Evolutionary conservation across 2,888 invertebrate species (phyloP).

Genomic region (Mongoloraphidia duomilia): DNA sequence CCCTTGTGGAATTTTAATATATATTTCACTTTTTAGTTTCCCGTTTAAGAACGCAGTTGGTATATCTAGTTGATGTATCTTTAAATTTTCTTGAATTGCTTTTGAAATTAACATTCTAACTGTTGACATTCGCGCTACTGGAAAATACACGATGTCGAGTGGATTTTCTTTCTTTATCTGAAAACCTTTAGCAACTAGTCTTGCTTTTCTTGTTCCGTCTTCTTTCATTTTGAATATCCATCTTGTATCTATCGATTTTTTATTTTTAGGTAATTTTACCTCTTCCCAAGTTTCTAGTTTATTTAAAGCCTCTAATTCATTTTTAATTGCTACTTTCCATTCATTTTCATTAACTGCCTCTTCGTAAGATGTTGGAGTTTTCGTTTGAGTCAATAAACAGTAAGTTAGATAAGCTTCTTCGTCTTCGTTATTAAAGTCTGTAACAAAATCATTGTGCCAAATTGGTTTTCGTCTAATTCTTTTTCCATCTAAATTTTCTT

Average conservation of each 20-base stretch:
- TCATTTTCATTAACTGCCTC: slow-evolving; percentile 1
- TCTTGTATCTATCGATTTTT: slow-evolving; percentile 13
- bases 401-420: slow-evolving; percentile 12
- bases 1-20: slow-evolving; percentile 11
- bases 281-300: slow-evolving; percentile 10
- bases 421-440: neutral
- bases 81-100: slow-evolving; percentile 4
- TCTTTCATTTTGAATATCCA: slow-evolving; percentile 14
- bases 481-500: too few relatives aligned
- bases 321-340: slow-evolving; percentile 14
- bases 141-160: slow-evolving; percentile 3
- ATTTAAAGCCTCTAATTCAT: slow-evolving; percentile 12
- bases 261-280: slow-evolving; percentile 9
- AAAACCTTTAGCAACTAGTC: slow-evolving; percentile 16
- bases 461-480: too few relatives aligned
- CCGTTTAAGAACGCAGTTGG: slow-evolving; percentile 13
- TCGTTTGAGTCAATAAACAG: slow-evolving; percentile 6
- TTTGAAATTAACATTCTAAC: slow-evolving; percentile 6
- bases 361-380: slow-evolving; percentile 3
- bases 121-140: slow-evolving; percentile 3
- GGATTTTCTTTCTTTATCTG: slow-evolving; percentile 8
- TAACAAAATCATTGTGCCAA: too few relatives aligned
- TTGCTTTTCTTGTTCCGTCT: slow-evolving; percentile 11
- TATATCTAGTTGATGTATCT: slow-evolving; percentile 9
- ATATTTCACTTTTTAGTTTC: slow-evolving; percentile 8